Percentiles rank a stretch among this genome's conserved stretches.
Conservation (phyloP, 2,888 invertebrate species). For the Tetragonula carbonaria region DNA sequence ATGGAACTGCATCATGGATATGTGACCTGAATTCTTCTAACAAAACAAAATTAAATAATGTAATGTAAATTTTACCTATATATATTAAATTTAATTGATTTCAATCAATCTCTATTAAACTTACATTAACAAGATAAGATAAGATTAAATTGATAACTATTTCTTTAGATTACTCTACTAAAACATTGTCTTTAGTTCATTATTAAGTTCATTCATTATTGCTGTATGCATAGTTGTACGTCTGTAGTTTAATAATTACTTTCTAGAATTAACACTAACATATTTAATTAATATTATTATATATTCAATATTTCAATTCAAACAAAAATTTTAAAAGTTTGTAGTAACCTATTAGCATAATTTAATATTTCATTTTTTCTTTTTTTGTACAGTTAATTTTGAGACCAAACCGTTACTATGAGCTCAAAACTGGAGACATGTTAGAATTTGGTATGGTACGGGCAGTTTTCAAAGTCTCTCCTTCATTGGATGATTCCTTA, state of each 20-base stretch:
- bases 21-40: slow-evolving; percentile 85
- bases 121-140: not conserved
- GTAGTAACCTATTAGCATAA: not conserved
- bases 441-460: slow-evolving; percentile 76
- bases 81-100: slow-evolving; percentile 38
- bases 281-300: not conserved
- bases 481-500: slow-evolving; percentile 19
- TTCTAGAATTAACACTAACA: not conserved
- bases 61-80: slow-evolving; percentile 68
- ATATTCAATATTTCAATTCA: not conserved
- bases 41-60: slow-evolving; percentile 84
- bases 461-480: slow-evolving; percentile 66
- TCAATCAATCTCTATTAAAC: not conserved
- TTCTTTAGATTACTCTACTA: not conserved
- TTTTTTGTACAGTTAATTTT: slow-evolving; percentile 71
- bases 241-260: too few species aligned
- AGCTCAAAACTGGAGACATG: slow-evolving; percentile 75
- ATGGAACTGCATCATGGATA: slow-evolving; percentile 80
- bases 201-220: not conserved
- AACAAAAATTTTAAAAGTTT: not conserved
- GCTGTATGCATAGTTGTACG: too few species aligned
- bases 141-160: not conserved
- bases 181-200: not conserved
- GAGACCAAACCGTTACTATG: slow-evolving; percentile 75
- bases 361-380: not conserved